Evolutionary conservation across 2,797 vertebrate genomes (phyloP), one percentile per base, ranked within the genome.

Genomic region (Apogon talboti): DNA sequence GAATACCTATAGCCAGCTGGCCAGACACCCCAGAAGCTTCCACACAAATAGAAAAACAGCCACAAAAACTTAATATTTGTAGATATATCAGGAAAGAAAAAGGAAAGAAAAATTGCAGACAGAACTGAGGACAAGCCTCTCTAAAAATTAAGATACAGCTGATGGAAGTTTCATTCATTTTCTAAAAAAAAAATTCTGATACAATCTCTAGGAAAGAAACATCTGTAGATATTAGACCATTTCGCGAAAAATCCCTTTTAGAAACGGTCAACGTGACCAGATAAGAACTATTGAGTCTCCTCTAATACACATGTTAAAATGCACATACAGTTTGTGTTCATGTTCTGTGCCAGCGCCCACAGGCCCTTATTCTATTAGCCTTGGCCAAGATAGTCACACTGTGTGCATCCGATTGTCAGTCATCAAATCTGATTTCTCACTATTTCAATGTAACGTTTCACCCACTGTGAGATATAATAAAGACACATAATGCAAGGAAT

Each of bases 1-100:
- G 58, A 79, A 85, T 81, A 82, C 73, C 76, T 79, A 84, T 77
- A 84, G 81, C 70, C 81, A 64, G 51, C 73, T 74, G 82, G 71
- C 66, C 76, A 83, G 77, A 85, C 65, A 77, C 69, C 49, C 85
- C 65, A 84, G 78, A 87, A 79, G 71, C 80, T 87, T 86, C 80
- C 55, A 70, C 56, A 69, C 50, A 50, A 76, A 66, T 28, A 51
- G 42, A 28, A 35, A 45, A 14, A 43, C 38, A 58, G 70, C 51
- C 72, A 59, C 44, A 13, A 18, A 78, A 13, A 57, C 40, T 30
- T 11, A 42, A 69, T 53, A 46, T 54, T n/a, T 7, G 45, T 0
- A 37, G 19, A 66, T 28, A n/a, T 35, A 64, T 69, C 11, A 40
- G 47, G 19, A 71, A 61, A 74, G 0, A 33, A 11, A 37, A 60